Conservation (phyloP, 2,113 vertebrate species). For the Genyomyrus donnyi region DNA sequence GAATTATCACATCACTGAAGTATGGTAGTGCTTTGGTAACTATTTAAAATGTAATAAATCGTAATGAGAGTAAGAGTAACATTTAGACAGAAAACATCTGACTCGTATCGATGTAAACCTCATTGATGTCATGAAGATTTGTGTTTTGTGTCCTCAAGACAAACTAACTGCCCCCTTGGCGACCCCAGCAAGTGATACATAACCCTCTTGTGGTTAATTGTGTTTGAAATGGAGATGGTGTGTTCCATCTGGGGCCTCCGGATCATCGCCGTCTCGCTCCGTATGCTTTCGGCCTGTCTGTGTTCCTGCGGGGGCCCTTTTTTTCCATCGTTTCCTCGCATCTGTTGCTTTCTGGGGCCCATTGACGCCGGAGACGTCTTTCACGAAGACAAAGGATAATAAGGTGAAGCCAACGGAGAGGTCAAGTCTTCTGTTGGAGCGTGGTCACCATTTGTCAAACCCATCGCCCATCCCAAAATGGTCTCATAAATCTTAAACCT, state of each 20-base stretch:
- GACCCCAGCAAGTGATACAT: background rate
- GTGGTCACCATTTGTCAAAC: background rate
- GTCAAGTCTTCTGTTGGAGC: background rate
- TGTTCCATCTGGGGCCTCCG: background rate
- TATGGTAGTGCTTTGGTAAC: background rate
- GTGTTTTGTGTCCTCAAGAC: background rate
- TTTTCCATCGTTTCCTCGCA: background rate
- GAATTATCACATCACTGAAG: background rate
- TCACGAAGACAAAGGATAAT: slow-evolving; percentile 5
- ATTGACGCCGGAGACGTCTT: background rate
- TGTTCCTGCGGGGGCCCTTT: background rate
- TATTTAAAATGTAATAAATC: slow-evolving; percentile 7
- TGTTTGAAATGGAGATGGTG: background rate
- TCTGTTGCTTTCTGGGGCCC: background rate
- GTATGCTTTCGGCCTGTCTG: background rate
- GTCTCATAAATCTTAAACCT: slow-evolving; percentile 9
- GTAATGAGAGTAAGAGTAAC: background rate
- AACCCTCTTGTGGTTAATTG: slow-evolving; percentile 2
- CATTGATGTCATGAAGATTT: slow-evolving; percentile 11
- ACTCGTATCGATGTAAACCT: slow-evolving; percentile 1
- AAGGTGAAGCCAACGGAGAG: background rate
- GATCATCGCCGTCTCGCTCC: background rate
- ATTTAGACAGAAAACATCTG: slow-evolving; percentile 14
- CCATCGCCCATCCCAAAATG: background rate
- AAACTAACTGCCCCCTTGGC: background rate